Base-by-base conservation (phyloP, 2,888 invertebrate genomes). In the Glaucopsyche alexis region DNA sequence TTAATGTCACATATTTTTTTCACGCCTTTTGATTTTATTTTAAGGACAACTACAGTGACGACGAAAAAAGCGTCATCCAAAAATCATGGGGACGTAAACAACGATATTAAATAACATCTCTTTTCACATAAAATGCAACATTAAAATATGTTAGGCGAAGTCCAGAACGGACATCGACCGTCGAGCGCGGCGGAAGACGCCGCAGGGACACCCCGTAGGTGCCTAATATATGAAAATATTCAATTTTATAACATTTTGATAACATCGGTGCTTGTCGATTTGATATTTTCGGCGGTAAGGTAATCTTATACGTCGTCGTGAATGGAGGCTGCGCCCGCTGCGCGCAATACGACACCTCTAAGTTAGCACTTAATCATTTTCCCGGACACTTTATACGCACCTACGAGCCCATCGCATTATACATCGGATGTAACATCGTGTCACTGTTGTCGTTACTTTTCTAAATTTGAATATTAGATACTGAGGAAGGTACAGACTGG, bases 311-410 rank as follows among this genome's bases (percentile, higher is more conserved):
- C 83, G 81, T 82, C 81, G 76, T 82, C 82, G 84, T 89, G 90
- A 90, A 90, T 91, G 91, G 90, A 86, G 83, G 78, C 78, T 80
- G 88, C 74, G 82, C 84, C 91, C 81, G 91, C 91, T 90, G 92
- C 83, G 92, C 82, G 85, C 85, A 87, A 86, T 81, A 84, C 85
- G 80, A 83, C 83, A 84, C 84, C 88, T 89, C 87, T 91, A 91
- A 91, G 90, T 91, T 91, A 90, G 89, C 91, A 93, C 91, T 92
- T 89, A 91, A 92, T 92, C 92, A 91, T 92, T 88, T 86, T 86
- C 83, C 83, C 79, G 83, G 90, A 89, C 91, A 87, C 85, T 89
- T 91, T 90, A 88, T 88, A 87, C 86, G 86, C 81, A 81, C 81
- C 80, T 82, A 81, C 78, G 77, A 80, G 76, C 79, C 78, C 78